Conservation (phyloP, 2,113 vertebrate species). For the Rhineura floridana region DNA sequence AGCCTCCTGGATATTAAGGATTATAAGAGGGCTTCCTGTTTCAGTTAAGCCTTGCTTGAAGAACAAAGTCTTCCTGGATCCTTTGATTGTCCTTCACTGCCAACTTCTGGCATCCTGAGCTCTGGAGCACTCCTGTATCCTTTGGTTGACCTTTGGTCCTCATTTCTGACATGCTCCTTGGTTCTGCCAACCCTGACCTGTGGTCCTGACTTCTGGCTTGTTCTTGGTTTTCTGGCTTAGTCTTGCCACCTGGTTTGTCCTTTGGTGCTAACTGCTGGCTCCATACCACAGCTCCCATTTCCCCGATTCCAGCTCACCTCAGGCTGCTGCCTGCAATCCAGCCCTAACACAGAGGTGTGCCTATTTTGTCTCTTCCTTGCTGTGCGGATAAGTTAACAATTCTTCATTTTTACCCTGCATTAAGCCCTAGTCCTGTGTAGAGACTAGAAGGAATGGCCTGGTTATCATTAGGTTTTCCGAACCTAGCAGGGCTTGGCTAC, state of each 20-base stretch:
- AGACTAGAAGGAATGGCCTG: too few species aligned
- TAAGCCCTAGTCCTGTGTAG: too few species aligned
- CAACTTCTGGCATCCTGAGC: too few species aligned
- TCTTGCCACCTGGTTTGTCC: background rate
- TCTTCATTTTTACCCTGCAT: background rate
- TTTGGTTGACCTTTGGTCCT: background rate
- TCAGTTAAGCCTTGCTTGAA: background rate
- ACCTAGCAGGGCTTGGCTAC: too few species aligned
- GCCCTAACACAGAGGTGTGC: background rate
- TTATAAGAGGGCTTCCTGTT: background rate
- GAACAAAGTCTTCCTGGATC: too few species aligned
- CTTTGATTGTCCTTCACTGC: too few species aligned
- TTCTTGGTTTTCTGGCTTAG: too few species aligned
- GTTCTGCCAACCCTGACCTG: too few species aligned
- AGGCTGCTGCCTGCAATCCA: too few species aligned
- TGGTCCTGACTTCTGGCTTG: too few species aligned
- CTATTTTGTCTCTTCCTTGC: background rate
- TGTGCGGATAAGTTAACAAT: background rate
- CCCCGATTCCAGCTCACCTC: background rate
- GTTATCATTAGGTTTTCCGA: background rate
- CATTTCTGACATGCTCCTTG: background rate
- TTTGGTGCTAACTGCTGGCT: background rate
- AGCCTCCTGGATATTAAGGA: too few species aligned
- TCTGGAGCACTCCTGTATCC: background rate
- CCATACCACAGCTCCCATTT: background rate